Evolutionary conservation across 2,888 invertebrate species (phyloP), one percentile per base, ranked within the genome.

Genomic region (Drosophila seclusa): DNA sequence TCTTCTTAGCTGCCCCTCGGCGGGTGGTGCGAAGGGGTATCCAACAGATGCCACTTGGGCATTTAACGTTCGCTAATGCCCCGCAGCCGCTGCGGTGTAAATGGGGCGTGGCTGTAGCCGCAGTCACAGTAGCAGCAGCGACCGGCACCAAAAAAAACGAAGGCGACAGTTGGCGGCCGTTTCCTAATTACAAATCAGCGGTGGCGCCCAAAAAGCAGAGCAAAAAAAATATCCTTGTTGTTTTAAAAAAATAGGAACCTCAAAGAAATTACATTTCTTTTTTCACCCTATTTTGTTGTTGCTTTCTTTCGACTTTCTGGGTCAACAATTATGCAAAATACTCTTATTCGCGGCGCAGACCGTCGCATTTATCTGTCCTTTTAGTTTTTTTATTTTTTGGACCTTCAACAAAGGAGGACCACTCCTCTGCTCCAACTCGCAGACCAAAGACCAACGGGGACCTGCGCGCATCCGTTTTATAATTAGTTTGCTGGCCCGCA

Each of bases 141-240:
- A 60, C 61, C 49, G 50, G 69, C 53, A 62, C 60, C 72, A 16
- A 70, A 60, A 77, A 53, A 21, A 83, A 73, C 76, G 76, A 77
- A 84, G 82, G 82, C 90, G 91, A 89, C 92, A 91, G 91, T 90
- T 91, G 91, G 91, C 84, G 89, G 90, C 88, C 89, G 87, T 83
- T 90, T 87, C 87, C 84, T 91, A 92, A 92, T 91, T 91, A 90
- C 92, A 91, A 91, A 91, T 89, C 91, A 91, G 89, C 86, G 88
- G 75, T 87, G 80, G 87, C 84, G 79, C 82, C 70, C 79, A 76
- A 77, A 81, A 77, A 76, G 64, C 40, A 75, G 32, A 52, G 48
- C 34, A 73, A 67, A 64, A 73, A 61, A 74, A 74, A 68, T 67
- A 70, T 70, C 65, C 83, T 53, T 52, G 73, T 59, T 68, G 49